These are phyloP conservation scores for Scartelaos histophorus DNA, from an alignment of 2,113 vertebrate species.

Conservation along the genomic window DNA sequence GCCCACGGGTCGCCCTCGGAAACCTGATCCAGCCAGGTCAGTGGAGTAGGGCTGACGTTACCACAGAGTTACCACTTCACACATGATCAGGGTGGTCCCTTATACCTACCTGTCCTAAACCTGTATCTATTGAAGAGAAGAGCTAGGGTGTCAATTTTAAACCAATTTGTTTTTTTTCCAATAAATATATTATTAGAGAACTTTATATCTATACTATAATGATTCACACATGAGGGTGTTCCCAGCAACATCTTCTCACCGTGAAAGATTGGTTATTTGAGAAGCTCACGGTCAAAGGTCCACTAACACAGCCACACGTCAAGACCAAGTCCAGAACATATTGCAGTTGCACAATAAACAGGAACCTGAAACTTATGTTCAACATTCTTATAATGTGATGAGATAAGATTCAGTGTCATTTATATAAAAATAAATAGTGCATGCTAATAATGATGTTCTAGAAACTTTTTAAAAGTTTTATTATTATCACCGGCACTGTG, in stretches of 20 bases:
- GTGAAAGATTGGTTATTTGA: not conserved
- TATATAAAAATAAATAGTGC: not conserved
- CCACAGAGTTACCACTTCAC: conserved; percentile 21
- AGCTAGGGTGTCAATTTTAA: not conserved
- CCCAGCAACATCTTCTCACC: not conserved
- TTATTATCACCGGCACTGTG: no score
- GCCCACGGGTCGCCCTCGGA: conserved; percentile 57
- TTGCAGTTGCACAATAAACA: not conserved
- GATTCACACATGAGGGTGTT: not conserved
- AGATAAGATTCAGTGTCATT: not conserved
- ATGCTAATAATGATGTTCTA: no score
- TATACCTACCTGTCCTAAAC: not conserved
- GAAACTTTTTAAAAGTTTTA: no score
- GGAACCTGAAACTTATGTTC: not conserved
- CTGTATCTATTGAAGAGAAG: not conserved
- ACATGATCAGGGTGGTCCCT: not conserved
- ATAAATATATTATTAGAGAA: not conserved
- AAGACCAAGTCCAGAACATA: not conserved
- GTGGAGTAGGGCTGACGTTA: conserved; percentile 23
- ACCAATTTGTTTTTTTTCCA: not conserved
- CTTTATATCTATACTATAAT: not conserved
- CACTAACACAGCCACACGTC: not conserved
- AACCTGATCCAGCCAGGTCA: conserved; percentile 53
- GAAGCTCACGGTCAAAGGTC: not conserved
- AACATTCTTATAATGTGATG: not conserved